phyloP scores from a whole-genome alignment of 2,888 invertebrate genomes.

The Plebejus melissa region DNA sequence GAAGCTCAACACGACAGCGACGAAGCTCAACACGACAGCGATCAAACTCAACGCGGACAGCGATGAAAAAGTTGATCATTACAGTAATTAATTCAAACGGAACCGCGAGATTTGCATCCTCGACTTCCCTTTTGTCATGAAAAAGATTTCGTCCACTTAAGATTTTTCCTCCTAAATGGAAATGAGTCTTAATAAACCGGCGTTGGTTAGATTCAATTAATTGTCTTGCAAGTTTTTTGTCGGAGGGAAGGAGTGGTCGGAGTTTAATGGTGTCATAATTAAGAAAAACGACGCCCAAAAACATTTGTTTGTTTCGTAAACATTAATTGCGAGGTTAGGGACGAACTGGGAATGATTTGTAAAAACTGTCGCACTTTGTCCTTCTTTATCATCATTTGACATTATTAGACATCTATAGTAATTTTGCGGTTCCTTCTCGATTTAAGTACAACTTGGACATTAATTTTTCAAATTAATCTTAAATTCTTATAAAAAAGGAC shows the following conservation, averaged over 20 bases:
- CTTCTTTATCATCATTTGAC: not conserved
- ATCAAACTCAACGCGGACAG: conserved; percentile 32
- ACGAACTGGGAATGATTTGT: conserved; percentile 1
- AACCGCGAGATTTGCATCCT: conserved; percentile 53
- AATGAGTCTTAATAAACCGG: conserved; percentile 73
- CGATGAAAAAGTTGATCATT: conserved; percentile 75
- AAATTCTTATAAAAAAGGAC: too few species aligned
- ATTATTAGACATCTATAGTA: not conserved
- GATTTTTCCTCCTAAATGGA: conserved; percentile 57
- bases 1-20: not conserved
- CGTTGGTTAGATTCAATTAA: conserved; percentile 71
- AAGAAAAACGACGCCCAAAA: conserved; percentile 10
- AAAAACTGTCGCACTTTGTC: not conserved
- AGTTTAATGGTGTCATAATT: conserved; percentile 18
- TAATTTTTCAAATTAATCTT: not conserved
- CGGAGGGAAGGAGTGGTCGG: conserved; percentile 15
- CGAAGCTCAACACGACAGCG: not conserved
- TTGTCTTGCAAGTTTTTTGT: conserved; percentile 35
- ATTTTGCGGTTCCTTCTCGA: not conserved
- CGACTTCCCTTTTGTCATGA: conserved; percentile 63
- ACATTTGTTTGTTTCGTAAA: conserved; percentile 20
- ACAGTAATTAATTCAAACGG: conserved; percentile 79
- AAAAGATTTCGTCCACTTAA: conserved; percentile 49
- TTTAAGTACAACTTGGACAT: not conserved
- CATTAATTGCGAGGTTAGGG: conserved; percentile 20